Evolutionary conservation across 2,888 invertebrate species (phyloP).

Genomic region (Tenthredo distinguenda): DNA sequence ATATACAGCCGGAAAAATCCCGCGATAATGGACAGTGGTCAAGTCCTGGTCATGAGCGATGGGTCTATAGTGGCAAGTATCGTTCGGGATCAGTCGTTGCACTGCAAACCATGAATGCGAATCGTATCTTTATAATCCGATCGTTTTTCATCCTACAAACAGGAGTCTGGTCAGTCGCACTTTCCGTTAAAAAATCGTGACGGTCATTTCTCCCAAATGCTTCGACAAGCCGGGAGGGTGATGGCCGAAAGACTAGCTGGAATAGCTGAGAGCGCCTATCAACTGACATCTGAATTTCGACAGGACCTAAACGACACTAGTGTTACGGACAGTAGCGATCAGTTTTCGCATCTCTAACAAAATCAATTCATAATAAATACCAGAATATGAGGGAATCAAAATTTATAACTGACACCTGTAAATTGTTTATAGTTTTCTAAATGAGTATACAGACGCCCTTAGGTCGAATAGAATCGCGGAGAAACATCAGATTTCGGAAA

Average conservation of each 20-base stretch:
- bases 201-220: no score
- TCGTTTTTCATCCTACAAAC: conserved; percentile 48
- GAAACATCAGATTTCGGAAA: no score
- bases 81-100: not conserved
- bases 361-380: not conserved
- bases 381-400: no score
- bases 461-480: no score
- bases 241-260: no score
- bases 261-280: conserved; percentile 72
- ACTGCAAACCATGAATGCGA: not conserved
- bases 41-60: conserved; percentile 92
- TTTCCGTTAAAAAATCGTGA: no score
- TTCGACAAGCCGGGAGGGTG: no score
- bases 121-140: not conserved
- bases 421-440: no score
- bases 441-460: no score
- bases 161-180: conserved; percentile 87
- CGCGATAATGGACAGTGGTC: conserved; percentile 96
- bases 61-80: conserved; percentile 83
- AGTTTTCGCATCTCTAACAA: not conserved
- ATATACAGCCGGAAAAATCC: no score
- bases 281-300: not conserved
- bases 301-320: not conserved
- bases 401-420: no score
- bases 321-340: not conserved